Evolutionary conservation across 2,888 invertebrate genomes (phyloP), one percentile per base, ranked within the genome.

Genomic region (Polydrusus cervinus): DNA sequence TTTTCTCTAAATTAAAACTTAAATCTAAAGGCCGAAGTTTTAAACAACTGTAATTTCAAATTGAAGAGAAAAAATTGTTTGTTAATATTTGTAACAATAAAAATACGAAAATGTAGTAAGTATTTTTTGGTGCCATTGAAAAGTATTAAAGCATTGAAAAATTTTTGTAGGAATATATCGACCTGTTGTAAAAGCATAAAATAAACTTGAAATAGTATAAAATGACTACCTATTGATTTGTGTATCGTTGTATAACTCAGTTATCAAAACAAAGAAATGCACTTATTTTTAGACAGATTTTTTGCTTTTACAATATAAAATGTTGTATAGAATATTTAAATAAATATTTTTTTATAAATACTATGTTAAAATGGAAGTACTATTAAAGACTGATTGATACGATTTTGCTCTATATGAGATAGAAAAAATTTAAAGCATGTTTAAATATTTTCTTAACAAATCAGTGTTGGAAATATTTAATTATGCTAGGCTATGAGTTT

Each of bases 321-420:
- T 18, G 67, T 66, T 67, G 79, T 79, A 79, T 80, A 80, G 78
- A 77, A 79, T 81, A 82, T 79, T 80, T 80, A 81, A 79, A 83
- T 80, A 84, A 82, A 84, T 85, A 84, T 85, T 85, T 85, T 84
- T 85, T 84, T 84, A 84, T 82, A 81, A 79, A 82, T 79, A 82
- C 81, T 83, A 79, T 76, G 80, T 81, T 80, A 80, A 34, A 66
- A 66, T 53, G 66, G 47, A 49, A 47, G 47, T 55, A 67, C 65
- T 79, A 78, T 77, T 75, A 79, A 82, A 86, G 86, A 86, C 86
- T 86, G 86, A 86, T 81, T 81, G 85, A 83, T 84, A 84, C 82
- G 82, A 45, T 82, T 82, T 83, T 81, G 82, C 82, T 83, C 81
- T 71, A 74, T 25, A 78, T 71, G 71, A 74, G 75, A 81, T 68